These are phyloP conservation scores for Drosophila kohkoa DNA, from an alignment of 1,140 invertebrate species.

Conservation along the genomic window DNA sequence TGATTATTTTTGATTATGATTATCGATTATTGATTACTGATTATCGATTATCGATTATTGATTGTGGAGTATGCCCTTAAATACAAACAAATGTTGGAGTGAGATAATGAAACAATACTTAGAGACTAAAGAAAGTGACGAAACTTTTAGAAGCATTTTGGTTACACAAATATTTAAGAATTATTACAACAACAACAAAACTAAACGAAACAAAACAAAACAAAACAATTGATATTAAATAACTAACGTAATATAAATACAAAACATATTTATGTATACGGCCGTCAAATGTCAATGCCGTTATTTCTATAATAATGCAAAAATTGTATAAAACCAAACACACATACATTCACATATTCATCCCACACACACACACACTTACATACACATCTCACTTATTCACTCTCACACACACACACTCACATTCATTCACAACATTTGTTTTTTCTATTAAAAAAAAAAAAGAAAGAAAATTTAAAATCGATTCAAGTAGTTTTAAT, in stretches of 20 bases:
- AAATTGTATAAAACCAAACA: slow-evolving; percentile 66
- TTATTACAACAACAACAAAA: slow-evolving; percentile 34
- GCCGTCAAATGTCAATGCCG: slow-evolving; percentile 51
- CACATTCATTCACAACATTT: slow-evolving; percentile 45
- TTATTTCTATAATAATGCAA: slow-evolving; percentile 51
- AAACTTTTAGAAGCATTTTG: slow-evolving; percentile 81
- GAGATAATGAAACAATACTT: slow-evolving; percentile 85
- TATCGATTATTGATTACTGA: no score
- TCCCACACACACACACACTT: slow-evolving; percentile 9
- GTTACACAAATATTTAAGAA: slow-evolving; percentile 77
- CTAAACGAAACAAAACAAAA: no score
- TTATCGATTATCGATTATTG: not conserved
- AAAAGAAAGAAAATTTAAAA: slow-evolving; percentile 49
- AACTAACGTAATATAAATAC: slow-evolving; percentile 37
- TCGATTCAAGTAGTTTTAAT: slow-evolving; percentile 50
- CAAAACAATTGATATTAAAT: slow-evolving; percentile 44
- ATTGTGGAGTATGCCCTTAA: slow-evolving; percentile 65
- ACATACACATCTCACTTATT: not conserved
- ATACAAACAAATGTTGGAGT: slow-evolving; percentile 76
- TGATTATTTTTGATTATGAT: not conserved
- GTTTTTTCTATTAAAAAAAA: slow-evolving; percentile 76
- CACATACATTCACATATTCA: slow-evolving; percentile 3
- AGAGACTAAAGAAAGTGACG: slow-evolving; percentile 78
- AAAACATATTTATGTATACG: slow-evolving; percentile 49
- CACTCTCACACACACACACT: slow-evolving; percentile 3